Percentiles rank a stretch among this genome's conserved stretches.
phyloP scores from a whole-genome alignment of 2,888 invertebrate species.

The Ornithoptera priamus region DNA sequence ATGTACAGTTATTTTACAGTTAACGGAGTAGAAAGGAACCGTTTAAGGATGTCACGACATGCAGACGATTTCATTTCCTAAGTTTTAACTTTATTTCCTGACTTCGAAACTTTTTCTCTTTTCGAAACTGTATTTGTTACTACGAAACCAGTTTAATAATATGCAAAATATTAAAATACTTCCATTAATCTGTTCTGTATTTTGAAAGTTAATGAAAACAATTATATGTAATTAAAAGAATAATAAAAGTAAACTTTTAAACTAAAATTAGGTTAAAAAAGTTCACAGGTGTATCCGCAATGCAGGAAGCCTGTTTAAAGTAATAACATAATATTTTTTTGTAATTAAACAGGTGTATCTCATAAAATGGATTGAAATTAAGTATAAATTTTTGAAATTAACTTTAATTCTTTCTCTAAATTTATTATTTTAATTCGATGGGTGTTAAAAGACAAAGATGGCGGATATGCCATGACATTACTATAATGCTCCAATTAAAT shows the following conservation, averaged over 20 bases:
- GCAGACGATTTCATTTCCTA: not conserved
- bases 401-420: slow-evolving; percentile 35
- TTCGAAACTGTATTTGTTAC: slow-evolving; percentile 6
- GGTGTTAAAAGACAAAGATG: slow-evolving; percentile 66
- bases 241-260: slow-evolving; percentile 28
- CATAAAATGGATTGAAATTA: not conserved
- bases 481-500: slow-evolving; percentile 62
- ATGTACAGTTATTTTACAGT: slow-evolving; percentile 30
- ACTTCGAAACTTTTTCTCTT: slow-evolving; percentile 10
- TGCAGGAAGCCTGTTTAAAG: slow-evolving; percentile 32
- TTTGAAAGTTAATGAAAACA: not conserved
- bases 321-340: not conserved
- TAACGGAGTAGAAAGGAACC: slow-evolving; percentile 26
- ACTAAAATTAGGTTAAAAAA: slow-evolving; percentile 37
- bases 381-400: too few species aligned
- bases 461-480: slow-evolving; percentile 72
- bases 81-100: not conserved
- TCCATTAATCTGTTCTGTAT: not conserved
- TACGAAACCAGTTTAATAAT: not conserved
- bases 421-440: slow-evolving; percentile 49
- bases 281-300: slow-evolving; percentile 34
- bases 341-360: not conserved
- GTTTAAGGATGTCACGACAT: slow-evolving; percentile 23
- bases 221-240: not conserved
- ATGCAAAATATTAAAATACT: not conserved